phyloP scores from a whole-genome alignment of 2,888 invertebrate species.

The Galeruca laticollis region DNA sequence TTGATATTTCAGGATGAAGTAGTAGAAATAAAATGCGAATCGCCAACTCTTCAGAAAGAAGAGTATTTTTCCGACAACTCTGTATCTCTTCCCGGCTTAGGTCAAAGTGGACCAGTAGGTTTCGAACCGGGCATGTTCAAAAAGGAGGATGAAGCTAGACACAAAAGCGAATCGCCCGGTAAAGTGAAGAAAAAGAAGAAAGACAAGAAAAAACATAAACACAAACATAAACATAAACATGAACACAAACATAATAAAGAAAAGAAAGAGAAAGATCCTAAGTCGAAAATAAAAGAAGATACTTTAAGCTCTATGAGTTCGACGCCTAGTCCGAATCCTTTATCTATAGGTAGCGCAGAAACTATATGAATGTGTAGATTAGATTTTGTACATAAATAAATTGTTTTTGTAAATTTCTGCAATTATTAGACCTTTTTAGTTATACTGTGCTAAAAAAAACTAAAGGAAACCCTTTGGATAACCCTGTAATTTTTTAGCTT shows the following conservation, averaged over 20 bases:
- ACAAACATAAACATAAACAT: slow-evolving; percentile 87
- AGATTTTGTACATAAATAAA: no score
- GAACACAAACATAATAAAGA: slow-evolving; percentile 71
- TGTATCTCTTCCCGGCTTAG: slow-evolving; percentile 80
- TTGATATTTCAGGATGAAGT: slow-evolving; percentile 54
- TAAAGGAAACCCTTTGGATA: no score
- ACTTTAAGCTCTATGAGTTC: slow-evolving; percentile 83
- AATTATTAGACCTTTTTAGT: no score
- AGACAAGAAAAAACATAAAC: slow-evolving; percentile 90
- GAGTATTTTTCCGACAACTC: slow-evolving; percentile 85
- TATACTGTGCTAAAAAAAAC: no score
- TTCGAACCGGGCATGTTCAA: slow-evolving; percentile 90
- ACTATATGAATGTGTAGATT: slow-evolving; percentile 39
- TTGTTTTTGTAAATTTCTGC: no score
- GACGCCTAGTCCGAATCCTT: slow-evolving; percentile 77
- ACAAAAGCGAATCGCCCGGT: slow-evolving; percentile 67
- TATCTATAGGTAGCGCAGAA: slow-evolving; percentile 51
- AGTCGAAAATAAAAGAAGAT: slow-evolving; percentile 76
- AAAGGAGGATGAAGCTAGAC: slow-evolving; percentile 69
- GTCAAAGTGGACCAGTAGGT: slow-evolving; percentile 79
- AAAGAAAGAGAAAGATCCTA: slow-evolving; percentile 69
- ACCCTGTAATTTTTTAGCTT: no score
- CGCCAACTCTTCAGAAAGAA: slow-evolving; percentile 67
- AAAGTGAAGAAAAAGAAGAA: slow-evolving; percentile 82
- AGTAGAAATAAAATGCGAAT: slow-evolving; percentile 58